phyloP scores from a whole-genome alignment of 2,113 vertebrate species.

The Mesitornis unicolor region DNA sequence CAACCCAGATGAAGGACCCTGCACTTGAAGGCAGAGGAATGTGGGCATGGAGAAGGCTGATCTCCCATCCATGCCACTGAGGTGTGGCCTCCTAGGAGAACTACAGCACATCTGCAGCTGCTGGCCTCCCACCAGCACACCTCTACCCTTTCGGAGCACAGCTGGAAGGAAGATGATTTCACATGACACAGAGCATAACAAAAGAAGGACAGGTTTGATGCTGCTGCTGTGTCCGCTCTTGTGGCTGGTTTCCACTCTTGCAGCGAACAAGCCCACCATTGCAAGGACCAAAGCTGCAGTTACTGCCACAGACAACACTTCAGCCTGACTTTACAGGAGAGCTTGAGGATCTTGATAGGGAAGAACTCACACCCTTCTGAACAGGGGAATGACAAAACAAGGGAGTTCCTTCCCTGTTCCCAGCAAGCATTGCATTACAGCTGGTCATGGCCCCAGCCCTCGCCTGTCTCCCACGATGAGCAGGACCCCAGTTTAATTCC shows the following conservation, averaged over 20 bases:
- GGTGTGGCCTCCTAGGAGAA: neutral
- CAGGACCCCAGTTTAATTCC: neutral
- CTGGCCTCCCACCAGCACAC: neutral
- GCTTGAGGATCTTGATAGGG: neutral
- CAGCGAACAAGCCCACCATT: neutral
- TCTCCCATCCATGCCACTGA: neutral
- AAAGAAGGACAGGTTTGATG: neutral
- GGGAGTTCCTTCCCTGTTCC: neutral
- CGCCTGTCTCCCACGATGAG: neutral
- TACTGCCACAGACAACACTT: neutral
- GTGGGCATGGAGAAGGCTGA: neutral
- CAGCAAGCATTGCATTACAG: neutral
- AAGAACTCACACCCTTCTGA: neutral
- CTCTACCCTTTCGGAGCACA: neutral
- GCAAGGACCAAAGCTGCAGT: neutral
- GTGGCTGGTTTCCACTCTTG: neutral
- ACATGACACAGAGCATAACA: neutral
- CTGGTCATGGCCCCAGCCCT: neutral
- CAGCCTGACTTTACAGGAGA: neutral
- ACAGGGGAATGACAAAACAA: neutral
- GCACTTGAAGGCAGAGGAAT: neutral
- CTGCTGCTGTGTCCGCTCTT: neutral
- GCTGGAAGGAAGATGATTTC: neutral
- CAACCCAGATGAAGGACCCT: too few species aligned
- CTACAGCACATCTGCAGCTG: neutral